Base-by-base conservation (phyloP, 1,140 invertebrate genomes). In the Eumaeus atala region DNA sequence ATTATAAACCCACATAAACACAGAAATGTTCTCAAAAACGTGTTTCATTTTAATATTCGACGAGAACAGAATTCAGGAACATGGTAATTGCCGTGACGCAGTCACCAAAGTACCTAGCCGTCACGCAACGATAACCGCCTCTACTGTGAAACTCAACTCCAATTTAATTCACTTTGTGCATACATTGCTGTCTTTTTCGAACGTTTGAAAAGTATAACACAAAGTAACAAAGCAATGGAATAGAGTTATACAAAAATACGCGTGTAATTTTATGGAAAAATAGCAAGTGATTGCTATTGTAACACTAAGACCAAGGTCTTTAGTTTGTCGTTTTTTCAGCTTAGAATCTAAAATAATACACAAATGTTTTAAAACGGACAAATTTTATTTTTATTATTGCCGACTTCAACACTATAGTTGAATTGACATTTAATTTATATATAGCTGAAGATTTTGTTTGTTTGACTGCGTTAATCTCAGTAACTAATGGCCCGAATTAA, bases 11-110 rank as follows among this genome's bases (percentile, higher is more conserved):
- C 21, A 28, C 21, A 28, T 28, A 28, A 28, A 28, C n/a, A 16
- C 28, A n/a, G 16, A 36, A 50, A 35, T 51, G 18, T 11, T 3
- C 6, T 35, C 38, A 17, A 33, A 35, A 21, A 50, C 21, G 28
- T 12, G 16, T 16, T 35, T 34, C 12, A 35, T 33, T 33, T 9
- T n/a, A 16, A 14, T 16, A 34, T 33, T 47, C 14, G 21, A 54
- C 50, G 9, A 53, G 66, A 70, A 65, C 56, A 67, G 59, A 74
- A 69, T 76, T 67, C 64, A 69, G 64, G 67, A 69, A 74, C 70
- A 73, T 61, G 63, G 64, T 73, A 82, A 77, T 77, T 70, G 69
- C 55, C 70, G 60, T 77, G 71, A 83, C 75, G 74, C 73, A 58
- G 61, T 47, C 53, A 49, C 40, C 52, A 66, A 66, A 64, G 58